phyloP scores from a whole-genome alignment of 2,888 invertebrate genomes.

The Myopa tessellatipennis region DNA sequence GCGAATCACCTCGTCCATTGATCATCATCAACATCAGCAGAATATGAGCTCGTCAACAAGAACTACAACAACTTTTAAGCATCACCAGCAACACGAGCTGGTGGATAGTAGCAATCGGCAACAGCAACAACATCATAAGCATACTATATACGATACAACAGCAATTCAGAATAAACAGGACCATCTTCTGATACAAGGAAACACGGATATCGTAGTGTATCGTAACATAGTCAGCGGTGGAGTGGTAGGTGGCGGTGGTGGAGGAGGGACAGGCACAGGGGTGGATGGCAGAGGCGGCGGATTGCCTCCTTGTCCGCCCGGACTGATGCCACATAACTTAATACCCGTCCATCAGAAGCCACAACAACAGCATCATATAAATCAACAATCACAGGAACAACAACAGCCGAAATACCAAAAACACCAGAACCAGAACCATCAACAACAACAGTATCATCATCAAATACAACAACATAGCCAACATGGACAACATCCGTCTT shows the following conservation, averaged over 20 bases:
- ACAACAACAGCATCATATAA: slow-evolving; percentile 52
- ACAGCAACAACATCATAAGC: slow-evolving; percentile 51
- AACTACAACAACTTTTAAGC: slow-evolving; percentile 27
- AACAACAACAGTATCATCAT: slow-evolving; percentile 3
- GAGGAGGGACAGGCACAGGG: slow-evolving; percentile 63
- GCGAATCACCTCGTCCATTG: slow-evolving; percentile 48
- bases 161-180: slow-evolving; percentile 54
- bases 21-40: slow-evolving; percentile 44
- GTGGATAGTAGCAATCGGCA: slow-evolving; percentile 33
- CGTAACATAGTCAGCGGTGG: slow-evolving; percentile 55
- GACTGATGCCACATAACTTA: slow-evolving; percentile 62
- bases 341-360: slow-evolving; percentile 61
- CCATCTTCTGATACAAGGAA: slow-evolving; percentile 63
- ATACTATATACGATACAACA: slow-evolving; percentile 49
- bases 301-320: slow-evolving; percentile 66
- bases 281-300: slow-evolving; percentile 62
- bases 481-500: background rate
- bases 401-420: slow-evolving; percentile 12
- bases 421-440: background rate
- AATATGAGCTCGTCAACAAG: background rate
- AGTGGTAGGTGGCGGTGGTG: background rate
- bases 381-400: too few relatives aligned
- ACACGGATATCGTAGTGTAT: slow-evolving; percentile 65
- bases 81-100: slow-evolving; percentile 40
- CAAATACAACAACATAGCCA: slow-evolving; percentile 14